Base-by-base conservation (phyloP, 2,113 vertebrate species). In the Craseonycteris thonglongyai region DNA sequence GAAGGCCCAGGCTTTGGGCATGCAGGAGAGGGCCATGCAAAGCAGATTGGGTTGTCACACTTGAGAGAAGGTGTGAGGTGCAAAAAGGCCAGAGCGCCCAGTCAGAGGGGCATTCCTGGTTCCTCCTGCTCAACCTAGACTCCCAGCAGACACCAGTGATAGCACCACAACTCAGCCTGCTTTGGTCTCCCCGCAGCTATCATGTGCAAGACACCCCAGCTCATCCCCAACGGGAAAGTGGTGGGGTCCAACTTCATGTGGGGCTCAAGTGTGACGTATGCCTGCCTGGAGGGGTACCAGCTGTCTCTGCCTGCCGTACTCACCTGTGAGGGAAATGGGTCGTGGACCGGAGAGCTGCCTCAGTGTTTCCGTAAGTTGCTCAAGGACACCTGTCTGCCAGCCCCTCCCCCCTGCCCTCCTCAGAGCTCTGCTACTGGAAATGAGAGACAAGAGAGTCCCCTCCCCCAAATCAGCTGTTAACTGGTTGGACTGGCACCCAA, bases 261-360 rank as follows among this genome's bases (percentile, higher is more conserved):
- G 99, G 99, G 99, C 72, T 99, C 99, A 14, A 99, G 99, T 0
- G 97, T 99, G 94, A 99, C 99, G 92, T 99, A 99, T 0, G 97
- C 98, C 88, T 99, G 99, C 95, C 98, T 99, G 79, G 99, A 99
- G 95, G 99, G 99, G 1, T 99, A 99, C 96, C 99, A 99, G 98
- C 99, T 99, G 22, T 99, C 99, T 49, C 98, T 99, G 68, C 99
- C 99, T 0, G 99, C 99, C 0, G 98, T 99, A 96, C 98, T 99
- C 90, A 99, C 99, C 95, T 99, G 99, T 30, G 99, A 99, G 97
- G 99, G 99, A 58, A 99, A 98, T 0, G 99, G 99, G 45, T 99
- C 99, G 24, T 99, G 99, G 99, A 99, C 98, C 0, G 99, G 99
- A 56, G 99, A 99, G 72, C 98, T 99, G 71, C 99, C 99, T 0